Conservation (phyloP, 2,113 vertebrate genomes). For the Leucopsar rothschildi region DNA sequence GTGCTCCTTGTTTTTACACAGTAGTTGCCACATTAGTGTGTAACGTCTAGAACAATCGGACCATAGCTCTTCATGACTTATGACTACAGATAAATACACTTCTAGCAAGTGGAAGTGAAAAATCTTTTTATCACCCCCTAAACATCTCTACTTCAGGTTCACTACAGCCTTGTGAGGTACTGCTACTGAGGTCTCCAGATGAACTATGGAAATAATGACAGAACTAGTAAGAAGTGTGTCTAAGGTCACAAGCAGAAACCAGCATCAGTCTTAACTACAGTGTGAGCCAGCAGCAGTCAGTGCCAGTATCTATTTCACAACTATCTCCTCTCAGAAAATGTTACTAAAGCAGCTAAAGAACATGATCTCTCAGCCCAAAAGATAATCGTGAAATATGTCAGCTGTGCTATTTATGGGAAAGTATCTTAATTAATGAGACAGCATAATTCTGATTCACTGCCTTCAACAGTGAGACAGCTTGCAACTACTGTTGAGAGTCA, state of each 20-base stretch:
- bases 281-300: not conserved
- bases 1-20: not conserved
- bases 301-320: not conserved
- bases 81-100: not conserved
- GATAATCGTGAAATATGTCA: not conserved
- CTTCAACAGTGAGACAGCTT: not conserved
- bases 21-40: not conserved
- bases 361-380: not conserved
- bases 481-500: not conserved
- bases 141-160: not conserved
- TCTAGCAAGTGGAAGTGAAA: not conserved
- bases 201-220: not conserved
- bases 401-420: not conserved
- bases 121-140: not conserved
- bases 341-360: not conserved
- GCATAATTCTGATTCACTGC: not conserved
- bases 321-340: not conserved
- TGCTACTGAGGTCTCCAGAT: not conserved
- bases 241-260: not conserved
- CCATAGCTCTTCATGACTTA: not conserved
- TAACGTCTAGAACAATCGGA: not conserved
- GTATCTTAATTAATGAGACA: not conserved
- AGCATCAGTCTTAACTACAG: not conserved
- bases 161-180: not conserved
- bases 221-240: not conserved